Base-by-base conservation (phyloP, 2,797 vertebrate genomes). In the Alca torda region DNA sequence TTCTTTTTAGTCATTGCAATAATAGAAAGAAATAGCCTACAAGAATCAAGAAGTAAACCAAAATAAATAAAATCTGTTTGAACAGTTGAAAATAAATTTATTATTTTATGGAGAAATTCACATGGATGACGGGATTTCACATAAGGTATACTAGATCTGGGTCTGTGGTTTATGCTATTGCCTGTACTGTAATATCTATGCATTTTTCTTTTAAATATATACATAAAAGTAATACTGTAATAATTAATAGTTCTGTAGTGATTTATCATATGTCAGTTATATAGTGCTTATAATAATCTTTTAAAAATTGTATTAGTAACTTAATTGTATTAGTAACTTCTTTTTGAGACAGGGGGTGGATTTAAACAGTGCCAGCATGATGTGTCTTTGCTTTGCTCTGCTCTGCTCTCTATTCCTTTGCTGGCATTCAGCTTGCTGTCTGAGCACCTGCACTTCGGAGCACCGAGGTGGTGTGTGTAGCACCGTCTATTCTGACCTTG, bases 51-150 rank as follows among this genome's bases (percentile, higher is more conserved):
- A 26, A 73, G 39, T 37, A 59, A 95, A 81, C 11, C 2, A 16
- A 89, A 83, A 87, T 65, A 82, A 90, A 86, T 84, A 86, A 89
- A 87, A 88, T 81, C 75, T 95, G 35, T 87, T 78, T 12, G 64
- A 86, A 64, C 8, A 68, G 16, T 75, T 88, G 56, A 92, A 90
- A 86, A 81, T 0, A 73, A 72, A 50, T 67, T 9, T 26, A 61
- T 45, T 67, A 24, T 69, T 92, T 90, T 48, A 73, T 21, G 41
- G 18, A 72, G 18, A 76, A 81, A 82, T 74, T 68, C 24, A 88
- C 13, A 39, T 4, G 11, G 7, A 37, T 67, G 3, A 53, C 51
- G 13, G 3, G 16, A 84, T 81, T 81, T 88, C 50, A 61, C 21
- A 45, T 23, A 50, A 39, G 4, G 61, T n/a, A 21, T 13, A 17